Base-by-base conservation (phyloP, 1,140 invertebrate species). In the Pogonus chalceus region DNA sequence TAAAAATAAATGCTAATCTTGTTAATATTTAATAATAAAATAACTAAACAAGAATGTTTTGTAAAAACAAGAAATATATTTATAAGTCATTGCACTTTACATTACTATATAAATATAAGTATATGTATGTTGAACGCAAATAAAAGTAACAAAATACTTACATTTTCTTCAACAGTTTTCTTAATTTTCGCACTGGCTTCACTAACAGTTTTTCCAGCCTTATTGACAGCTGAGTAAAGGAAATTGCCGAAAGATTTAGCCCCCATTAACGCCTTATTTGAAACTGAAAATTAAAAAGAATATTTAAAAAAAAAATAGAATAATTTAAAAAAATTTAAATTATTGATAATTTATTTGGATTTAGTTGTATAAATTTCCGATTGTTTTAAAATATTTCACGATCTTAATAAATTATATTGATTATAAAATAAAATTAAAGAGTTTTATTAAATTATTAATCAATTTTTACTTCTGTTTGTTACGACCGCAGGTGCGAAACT, bases 121-220 rank as follows among this genome's bases (percentile, higher is more conserved):
- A 7, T 31, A 31, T 31, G 14, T 14, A 31, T 14, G 14, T 14
- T 35, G 12, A 52, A 35, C 9, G 18, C n/a, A 37, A 20, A 2
- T 35, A 52, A 7, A 39, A 43, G 35, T 20, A 53, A 49, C 20
- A 21, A 46, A 53, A 12, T 26, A 82, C 85, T 88, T 73, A 96
- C 92, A 73, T 93, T 96, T 77, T 96, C 90, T 74, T 95, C 92
- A 54, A 96, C 91, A 62, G 89, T 90, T 72, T 93, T 90, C 78
- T 96, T 96, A 62, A 97, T 88, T 72, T 96, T 93, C 58, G 83
- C 91, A 53, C 86, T 82, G 56, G 85, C 86, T 70, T 88, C 83
- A 51, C 76, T 81, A 0, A 87, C 82, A 39, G 79, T 82, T 65
- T 82, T 81, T 20, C 89, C 88, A 52, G 90, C 90, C 76, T 92